Percentiles rank a stretch among this genome's conserved stretches.
phyloP scores from a whole-genome alignment of 2,888 invertebrate genomes.

The Theodoxus fluviatilis region DNA sequence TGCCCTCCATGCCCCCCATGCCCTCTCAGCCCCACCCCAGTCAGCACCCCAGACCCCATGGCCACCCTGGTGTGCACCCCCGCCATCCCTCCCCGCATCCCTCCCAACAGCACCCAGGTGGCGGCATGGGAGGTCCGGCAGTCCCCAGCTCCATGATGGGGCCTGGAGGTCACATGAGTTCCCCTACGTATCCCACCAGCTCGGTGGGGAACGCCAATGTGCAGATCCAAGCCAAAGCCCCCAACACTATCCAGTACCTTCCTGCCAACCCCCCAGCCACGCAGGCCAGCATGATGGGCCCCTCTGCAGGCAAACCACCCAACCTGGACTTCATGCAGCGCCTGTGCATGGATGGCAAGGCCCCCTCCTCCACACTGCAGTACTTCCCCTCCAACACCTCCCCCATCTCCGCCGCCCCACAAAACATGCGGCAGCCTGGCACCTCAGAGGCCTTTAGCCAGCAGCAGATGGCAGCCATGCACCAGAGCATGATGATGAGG shows the following conservation, averaged over 20 bases:
- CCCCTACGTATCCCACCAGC: constrained; percentile 46
- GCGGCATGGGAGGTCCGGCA: constrained; percentile 12
- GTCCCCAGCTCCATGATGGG: constrained; percentile 39
- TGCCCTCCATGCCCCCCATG: too few relatives aligned
- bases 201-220: constrained; percentile 76
- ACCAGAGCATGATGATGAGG: constrained; percentile 43
- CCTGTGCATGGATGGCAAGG: constrained; percentile 75
- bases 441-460: constrained; percentile 34
- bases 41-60: constrained; percentile 25
- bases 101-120: constrained; percentile 27
- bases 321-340: constrained; percentile 76
- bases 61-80: constrained; percentile 27
- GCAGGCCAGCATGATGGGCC: constrained; percentile 39
- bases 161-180: constrained; percentile 34
- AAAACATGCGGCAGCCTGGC: constrained; percentile 28
- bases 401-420: constrained; percentile 27
- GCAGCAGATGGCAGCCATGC: constrained; percentile 39
- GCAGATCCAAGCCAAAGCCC: constrained; percentile 94
- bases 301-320: constrained; percentile 34
- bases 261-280: constrained; percentile 87
- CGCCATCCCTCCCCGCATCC: constrained; percentile 23
- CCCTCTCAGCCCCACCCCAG: constrained; percentile 20
- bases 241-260: constrained; percentile 97
- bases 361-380: constrained; percentile 76
- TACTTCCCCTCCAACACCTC: constrained; percentile 70